Evolutionary conservation across 1,140 invertebrate species (phyloP).

Genomic region (Leguminivora glycinivorella): DNA sequence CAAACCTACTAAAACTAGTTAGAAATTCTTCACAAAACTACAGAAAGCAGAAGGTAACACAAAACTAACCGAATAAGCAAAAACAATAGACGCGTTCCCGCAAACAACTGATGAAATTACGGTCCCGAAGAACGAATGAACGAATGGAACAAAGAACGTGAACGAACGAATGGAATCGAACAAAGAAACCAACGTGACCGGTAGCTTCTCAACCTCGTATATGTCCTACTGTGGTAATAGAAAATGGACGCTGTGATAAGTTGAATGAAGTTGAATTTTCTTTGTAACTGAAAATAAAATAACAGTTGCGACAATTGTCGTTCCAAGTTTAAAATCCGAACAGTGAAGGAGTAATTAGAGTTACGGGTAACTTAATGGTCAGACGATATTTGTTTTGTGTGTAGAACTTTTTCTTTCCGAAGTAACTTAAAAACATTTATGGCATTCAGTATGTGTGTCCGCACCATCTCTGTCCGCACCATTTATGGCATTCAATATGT

Average conservation of each 20-base stretch:
- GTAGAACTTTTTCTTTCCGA: not conserved
- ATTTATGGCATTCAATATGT: no score
- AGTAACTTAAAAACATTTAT: not conserved
- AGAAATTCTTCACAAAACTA: not conserved
- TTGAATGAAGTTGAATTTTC: not conserved
- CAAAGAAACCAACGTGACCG: slow-evolving; percentile 13
- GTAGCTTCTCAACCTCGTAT: not conserved
- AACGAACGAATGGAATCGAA: slow-evolving; percentile 7
- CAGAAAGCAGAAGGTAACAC: slow-evolving; percentile 21
- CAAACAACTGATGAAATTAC: slow-evolving; percentile 29
- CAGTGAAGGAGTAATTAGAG: slow-evolving; percentile 7
- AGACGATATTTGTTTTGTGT: not conserved
- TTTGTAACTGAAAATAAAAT: not conserved
- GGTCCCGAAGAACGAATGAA: slow-evolving; percentile 18
- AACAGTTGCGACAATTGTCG: slow-evolving; percentile 1
- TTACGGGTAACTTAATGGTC: not conserved
- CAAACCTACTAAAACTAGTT: slow-evolving; percentile 3
- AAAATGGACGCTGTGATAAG: not conserved
- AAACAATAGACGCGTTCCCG: slow-evolving; percentile 21
- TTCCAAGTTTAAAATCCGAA: slow-evolving; percentile 4
- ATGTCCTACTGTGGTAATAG: not conserved
- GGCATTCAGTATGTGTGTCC: no score
- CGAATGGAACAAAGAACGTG: slow-evolving; percentile 18
- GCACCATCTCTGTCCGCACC: no score
- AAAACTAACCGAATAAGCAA: slow-evolving; percentile 19